Conservation (phyloP, 2,797 vertebrate species). For the Darevskia mixta region DNA sequence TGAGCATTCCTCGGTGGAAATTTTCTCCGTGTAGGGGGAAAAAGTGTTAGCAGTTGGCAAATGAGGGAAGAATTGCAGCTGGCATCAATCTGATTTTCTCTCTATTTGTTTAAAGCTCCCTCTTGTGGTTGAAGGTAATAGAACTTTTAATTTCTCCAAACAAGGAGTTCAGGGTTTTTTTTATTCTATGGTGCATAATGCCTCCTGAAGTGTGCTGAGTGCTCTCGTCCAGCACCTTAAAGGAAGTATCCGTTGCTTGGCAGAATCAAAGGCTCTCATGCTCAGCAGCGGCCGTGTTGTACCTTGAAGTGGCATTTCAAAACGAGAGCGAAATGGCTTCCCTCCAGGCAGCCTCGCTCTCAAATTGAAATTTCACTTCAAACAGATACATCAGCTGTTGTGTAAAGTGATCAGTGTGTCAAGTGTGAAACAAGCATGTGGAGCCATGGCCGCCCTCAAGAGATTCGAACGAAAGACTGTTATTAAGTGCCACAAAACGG, state of each 20-base stretch:
- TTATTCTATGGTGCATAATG: neutral
- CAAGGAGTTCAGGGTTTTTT: no score
- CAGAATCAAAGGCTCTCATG: conserved; percentile 4
- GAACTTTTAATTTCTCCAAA: neutral
- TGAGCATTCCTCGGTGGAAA: neutral
- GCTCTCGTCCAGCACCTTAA: conserved; percentile 1
- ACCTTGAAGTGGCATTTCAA: conserved; percentile 10
- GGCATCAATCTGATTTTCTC: neutral
- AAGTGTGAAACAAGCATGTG: neutral
- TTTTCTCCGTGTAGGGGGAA: neutral
- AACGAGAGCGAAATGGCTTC: neutral
- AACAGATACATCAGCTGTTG: neutral
- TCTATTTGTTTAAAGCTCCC: conserved; percentile 39
- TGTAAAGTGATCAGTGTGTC: neutral
- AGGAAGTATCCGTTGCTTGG: neutral
- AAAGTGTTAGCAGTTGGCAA: neutral
- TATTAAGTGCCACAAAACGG: neutral
- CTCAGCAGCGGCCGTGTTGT: neutral
- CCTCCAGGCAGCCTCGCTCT: neutral
- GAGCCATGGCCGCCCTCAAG: rapidly evolving
- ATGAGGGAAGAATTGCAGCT: neutral
- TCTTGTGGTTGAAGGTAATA: conserved; percentile 29
- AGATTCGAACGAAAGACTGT: rapidly evolving
- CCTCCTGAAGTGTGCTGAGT: neutral
- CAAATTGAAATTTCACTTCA: neutral